A percentile compares a stretch with the other conserved stretches of the same genome.
These are phyloP conservation scores for Vicugna pacos DNA, from an alignment of 2,113 vertebrate genomes.

Conservation along the genomic window DNA sequence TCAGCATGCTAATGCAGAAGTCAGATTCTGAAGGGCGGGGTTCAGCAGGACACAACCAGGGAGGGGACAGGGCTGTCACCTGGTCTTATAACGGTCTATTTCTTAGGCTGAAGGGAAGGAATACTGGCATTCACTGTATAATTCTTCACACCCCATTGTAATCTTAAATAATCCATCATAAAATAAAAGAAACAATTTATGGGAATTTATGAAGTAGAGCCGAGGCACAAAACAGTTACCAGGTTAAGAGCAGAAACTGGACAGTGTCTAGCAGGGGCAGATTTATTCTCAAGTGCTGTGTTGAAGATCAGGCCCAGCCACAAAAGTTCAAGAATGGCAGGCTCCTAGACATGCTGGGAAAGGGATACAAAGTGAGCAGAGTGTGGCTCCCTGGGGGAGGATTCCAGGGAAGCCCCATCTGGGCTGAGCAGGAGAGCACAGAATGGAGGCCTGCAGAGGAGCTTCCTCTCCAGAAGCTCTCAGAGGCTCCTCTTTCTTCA, in stretches of 20 bases:
- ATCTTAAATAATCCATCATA: conserved; percentile 3
- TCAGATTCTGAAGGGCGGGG: rapidly evolving
- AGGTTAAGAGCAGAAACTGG: background rate
- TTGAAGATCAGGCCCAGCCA: background rate
- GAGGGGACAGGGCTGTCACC: background rate
- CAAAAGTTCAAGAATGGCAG: background rate
- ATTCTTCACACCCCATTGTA: background rate
- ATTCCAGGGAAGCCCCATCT: background rate
- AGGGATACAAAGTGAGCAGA: background rate
- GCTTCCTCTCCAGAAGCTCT: background rate
- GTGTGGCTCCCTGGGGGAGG: background rate
- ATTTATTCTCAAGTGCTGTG: background rate
- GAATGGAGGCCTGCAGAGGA: background rate
- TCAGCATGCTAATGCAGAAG: background rate
- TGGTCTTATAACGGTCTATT: background rate
- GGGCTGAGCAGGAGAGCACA: background rate
- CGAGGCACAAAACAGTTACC: background rate
- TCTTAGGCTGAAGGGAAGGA: background rate
- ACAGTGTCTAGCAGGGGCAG: background rate
- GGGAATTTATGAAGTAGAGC: background rate
- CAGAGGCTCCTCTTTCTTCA: background rate
- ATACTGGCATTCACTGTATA: background rate
- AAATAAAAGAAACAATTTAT: background rate
- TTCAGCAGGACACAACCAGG: background rate
- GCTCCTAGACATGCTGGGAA: background rate